Evolutionary conservation across 1,140 invertebrate species (phyloP), one percentile per base, ranked within the genome.

Genomic region (Polyergus mexicanus): DNA sequence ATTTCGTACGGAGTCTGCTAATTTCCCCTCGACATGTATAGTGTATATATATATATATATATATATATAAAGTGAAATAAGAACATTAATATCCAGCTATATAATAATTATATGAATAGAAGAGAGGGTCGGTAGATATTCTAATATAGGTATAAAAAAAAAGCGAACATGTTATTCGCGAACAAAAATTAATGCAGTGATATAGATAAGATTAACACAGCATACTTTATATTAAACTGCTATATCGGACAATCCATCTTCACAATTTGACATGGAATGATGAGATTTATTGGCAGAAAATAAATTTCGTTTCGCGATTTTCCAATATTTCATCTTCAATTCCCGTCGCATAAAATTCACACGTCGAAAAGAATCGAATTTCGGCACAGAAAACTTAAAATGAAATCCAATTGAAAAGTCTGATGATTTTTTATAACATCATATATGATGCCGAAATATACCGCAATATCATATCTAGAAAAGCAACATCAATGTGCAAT

Each of bases 271-370:
- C 78, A 74, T 41, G 38, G 60, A 83, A 83, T 83, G 54, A 83
- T 58, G 68, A 72, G 54, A 83, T 83, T 72, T 83, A 72, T 74
- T 83, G 54, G 78, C 78, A 44, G 68, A 83, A 83, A 83, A 83
- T 83, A 83, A 83, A 83, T 83, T 83, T 83, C 78, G 68, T 72
- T 60, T n/a, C 32, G 58, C 38, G 68, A 74, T 60, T 83, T 83
- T 83, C 25, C 78, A 60, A 83, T 83, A 83, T 83, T 83, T 74
- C 68, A 83, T 83, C 78, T 83, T 74, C 78, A 74, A 74, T 83
- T 74, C 78, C 51, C 25, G 44, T 28, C 54, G 68, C 35, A 58
- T 58, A 81, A 83, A 83, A 83, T 38, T 56, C 66, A 22, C 19
- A 13, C 68, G 68, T 62, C 68, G 68, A 47, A n/a, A 81, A 83